Base-by-base conservation (phyloP, 2,113 vertebrate genomes). In the Etheostoma cragini region DNA sequence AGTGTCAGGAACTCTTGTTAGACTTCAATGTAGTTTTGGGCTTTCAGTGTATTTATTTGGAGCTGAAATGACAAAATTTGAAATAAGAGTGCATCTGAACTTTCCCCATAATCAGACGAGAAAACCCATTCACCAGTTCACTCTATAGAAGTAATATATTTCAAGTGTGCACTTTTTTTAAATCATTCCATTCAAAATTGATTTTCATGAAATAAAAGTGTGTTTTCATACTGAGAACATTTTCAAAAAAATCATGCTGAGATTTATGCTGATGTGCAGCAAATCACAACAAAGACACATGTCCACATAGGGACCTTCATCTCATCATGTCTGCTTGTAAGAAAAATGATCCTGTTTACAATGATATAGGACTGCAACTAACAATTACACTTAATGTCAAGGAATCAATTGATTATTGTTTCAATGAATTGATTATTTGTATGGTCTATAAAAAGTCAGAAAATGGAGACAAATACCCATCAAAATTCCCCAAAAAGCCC, bases 1-100 rank as follows among this genome's bases (percentile, higher is more conserved):
- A 87, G 83, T 92, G 93, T 93, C 93, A 92, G 35, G 77, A 87
- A 84, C 72, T 86, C 74, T 82, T 81, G 80, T 90, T 85, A 35
- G 78, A 52, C 71, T 77, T 78, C 62, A 89, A 79, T 84, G 83
- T 47, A 63, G 71, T 83, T 82, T 72, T 3, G 22, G 82, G 78
- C 81, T 87, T 76, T 77, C 71, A 72, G 63, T 76, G 85, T 68
- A 84, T 91, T 91, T 89, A 78, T 63, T 72, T 75, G 61, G 49
- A 89, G 92, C 91, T 91, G 87, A 91, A 91, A 73, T n/a, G 83
- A 83, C 88, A 87, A 61, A 89, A 64, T 74, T 66, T 72, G 26
- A 88, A 85, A 69, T 85, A 16, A 19, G 60, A 74, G 70, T 61
- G 63, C 30, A n/a, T 61, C 50, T 68, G 78, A 88, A 88, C 83